These are phyloP conservation scores for Copidosoma aretas DNA, from an alignment of 2,888 invertebrate species.

Conservation along the genomic window DNA sequence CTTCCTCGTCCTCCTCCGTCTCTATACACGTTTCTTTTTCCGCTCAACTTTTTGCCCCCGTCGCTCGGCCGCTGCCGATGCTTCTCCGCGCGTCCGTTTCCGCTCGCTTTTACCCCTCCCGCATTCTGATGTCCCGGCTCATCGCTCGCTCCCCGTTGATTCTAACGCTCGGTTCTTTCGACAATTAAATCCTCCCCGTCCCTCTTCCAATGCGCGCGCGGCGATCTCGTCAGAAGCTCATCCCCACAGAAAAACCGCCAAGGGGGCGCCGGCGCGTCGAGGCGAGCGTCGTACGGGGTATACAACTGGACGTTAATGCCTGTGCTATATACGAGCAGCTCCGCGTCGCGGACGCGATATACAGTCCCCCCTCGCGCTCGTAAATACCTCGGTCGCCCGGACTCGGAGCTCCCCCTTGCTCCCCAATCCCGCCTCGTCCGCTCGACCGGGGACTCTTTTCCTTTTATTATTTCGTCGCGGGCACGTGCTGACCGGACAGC, in stretches of 20 bases:
- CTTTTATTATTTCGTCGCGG: neutral
- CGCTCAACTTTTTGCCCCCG: neutral
- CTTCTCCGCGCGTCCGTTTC: neutral
- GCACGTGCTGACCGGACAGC: neutral
- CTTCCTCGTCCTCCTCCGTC: neutral
- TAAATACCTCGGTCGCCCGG: slow-evolving; percentile 27
- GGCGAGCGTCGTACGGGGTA: neutral
- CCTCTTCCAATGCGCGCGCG: too few species aligned
- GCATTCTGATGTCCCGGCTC: too few species aligned
- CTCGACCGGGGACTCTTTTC: slow-evolving; percentile 8
- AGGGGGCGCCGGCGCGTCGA: neutral
- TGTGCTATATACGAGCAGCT: slow-evolving; percentile 29
- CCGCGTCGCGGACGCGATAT: too few species aligned
- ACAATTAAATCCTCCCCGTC: neutral
- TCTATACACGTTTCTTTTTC: slow-evolving; percentile 8
- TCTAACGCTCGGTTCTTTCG: neutral
- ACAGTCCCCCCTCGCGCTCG: slow-evolving; percentile 19
- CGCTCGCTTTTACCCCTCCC: neutral
- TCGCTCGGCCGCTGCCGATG: slow-evolving; percentile 2
- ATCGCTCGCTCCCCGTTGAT: too few species aligned
- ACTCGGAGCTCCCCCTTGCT: neutral
- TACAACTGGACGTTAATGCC: slow-evolving; percentile 14
- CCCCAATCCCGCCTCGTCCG: neutral
- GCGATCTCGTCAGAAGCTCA: too few species aligned
- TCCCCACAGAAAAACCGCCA: too few species aligned